Evolutionary conservation across 2,888 invertebrate genomes (phyloP).

Genomic region (Drosophila emarginata): DNA sequence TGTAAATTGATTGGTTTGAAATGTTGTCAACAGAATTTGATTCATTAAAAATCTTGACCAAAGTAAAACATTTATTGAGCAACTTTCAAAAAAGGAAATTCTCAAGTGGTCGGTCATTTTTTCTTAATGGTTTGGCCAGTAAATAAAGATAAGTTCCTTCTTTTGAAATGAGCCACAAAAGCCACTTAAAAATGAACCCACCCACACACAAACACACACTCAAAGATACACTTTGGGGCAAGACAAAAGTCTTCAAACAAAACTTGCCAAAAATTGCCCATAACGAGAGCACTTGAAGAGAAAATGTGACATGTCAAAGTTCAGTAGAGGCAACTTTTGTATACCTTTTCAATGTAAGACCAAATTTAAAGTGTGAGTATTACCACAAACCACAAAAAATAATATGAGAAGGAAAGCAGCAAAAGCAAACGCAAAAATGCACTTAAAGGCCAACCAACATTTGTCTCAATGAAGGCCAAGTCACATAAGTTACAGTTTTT

Average conservation of each 20-base stretch:
- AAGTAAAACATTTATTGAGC: slow-evolving; percentile 27
- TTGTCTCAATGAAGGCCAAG: slow-evolving; percentile 68
- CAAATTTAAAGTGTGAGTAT: slow-evolving; percentile 56
- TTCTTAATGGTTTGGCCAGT: slow-evolving; percentile 63
- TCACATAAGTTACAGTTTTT: slow-evolving; percentile 68
- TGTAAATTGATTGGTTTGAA: neutral
- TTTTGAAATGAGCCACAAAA: slow-evolving; percentile 47
- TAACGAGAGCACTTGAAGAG: slow-evolving; percentile 74
- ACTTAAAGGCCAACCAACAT: slow-evolving; percentile 64
- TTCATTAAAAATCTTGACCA: slow-evolving; percentile 5
- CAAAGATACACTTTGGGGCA: slow-evolving; percentile 27
- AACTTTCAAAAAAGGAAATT: slow-evolving; percentile 17
- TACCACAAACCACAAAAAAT: neutral
- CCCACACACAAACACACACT: slow-evolving; percentile 38
- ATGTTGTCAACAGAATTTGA: neutral
- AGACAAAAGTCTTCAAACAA: slow-evolving; percentile 63
- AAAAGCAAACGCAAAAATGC: slow-evolving; percentile 38
- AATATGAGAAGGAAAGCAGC: neutral
- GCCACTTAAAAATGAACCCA: slow-evolving; percentile 46
- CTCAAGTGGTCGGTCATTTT: slow-evolving; percentile 32
- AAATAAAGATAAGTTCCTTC: slow-evolving; percentile 50
- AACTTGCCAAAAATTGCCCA: slow-evolving; percentile 72
- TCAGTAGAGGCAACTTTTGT: slow-evolving; percentile 34
- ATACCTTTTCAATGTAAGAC: slow-evolving; percentile 63
- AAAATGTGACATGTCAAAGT: slow-evolving; percentile 67